Evolutionary conservation across 2,888 invertebrate genomes (phyloP).

Genomic region (Leptopterna dolabrata): DNA sequence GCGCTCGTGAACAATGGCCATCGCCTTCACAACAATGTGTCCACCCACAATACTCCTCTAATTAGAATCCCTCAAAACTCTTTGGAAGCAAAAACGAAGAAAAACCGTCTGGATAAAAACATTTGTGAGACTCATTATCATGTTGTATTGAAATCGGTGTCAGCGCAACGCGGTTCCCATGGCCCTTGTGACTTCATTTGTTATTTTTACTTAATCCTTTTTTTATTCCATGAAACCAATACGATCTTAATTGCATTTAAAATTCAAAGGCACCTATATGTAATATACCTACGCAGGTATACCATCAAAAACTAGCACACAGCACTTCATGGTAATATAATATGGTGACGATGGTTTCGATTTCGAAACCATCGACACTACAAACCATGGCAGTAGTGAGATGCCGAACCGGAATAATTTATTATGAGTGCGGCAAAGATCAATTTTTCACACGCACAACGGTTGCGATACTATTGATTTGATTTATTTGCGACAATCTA

Average conservation of each 20-base stretch:
- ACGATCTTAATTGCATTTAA: neutral
- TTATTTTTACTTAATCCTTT: neutral
- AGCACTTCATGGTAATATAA: too few relatives aligned
- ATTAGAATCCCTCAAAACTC: conserved; percentile 36
- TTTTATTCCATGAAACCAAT: neutral
- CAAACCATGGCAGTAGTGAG: too few relatives aligned
- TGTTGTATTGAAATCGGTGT: conserved; percentile 24
- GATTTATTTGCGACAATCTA: too few relatives aligned
- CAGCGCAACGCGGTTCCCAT: conserved; percentile 7
- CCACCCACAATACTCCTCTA: conserved; percentile 42
- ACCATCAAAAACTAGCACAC: too few relatives aligned
- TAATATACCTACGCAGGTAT: neutral
- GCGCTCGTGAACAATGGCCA: conserved; percentile 17
- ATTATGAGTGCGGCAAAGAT: too few relatives aligned
- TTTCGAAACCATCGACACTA: too few relatives aligned
- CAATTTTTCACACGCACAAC: too few relatives aligned
- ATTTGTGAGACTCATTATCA: conserved; percentile 17
- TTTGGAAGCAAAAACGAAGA: neutral
- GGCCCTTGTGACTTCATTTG: neutral
- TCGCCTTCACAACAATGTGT: conserved; percentile 38
- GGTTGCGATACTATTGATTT: too few relatives aligned
- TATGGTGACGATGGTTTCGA: too few relatives aligned
- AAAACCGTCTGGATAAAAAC: neutral
- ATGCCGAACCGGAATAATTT: too few relatives aligned
- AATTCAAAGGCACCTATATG: neutral